Evolutionary conservation across 2,888 invertebrate genomes (phyloP), one percentile per base, ranked within the genome.

Genomic region (Troides oblongomaculatus): DNA sequence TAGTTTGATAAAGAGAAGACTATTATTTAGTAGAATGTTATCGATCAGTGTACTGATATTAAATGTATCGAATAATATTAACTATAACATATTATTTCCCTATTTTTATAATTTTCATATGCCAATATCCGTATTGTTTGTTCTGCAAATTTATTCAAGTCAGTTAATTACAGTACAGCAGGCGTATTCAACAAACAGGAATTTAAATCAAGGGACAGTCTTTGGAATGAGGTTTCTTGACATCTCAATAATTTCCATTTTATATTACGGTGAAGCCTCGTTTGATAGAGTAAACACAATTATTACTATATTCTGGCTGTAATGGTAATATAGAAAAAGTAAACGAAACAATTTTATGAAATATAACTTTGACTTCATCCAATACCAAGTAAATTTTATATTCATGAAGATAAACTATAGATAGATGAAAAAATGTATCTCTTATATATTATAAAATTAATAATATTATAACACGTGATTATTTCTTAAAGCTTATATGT

Each of bases 181-280:
- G n/a, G 21, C 65, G 43, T 58, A 57, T 65, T 65, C 25, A 65
- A 46, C 58, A 65, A 59, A 65, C 65, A 65, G 46, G 58, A 65
- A 65, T 65, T 65, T 65, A 65, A 56, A 65, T 64, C 65, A 65
- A 65, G 58, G 65, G 65, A 65, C 43, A 43, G 58, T 65, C 39
- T 65, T 58, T 14, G 64, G 58, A 43, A 56, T 43, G 64, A 65
- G 65, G 65, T 58, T 46, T 58, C 57, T 65, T 65, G 65, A 65
- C 65, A 65, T 58, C 25, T 43, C 57, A 58, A 65, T 65, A 65
- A 64, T 64, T 57, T 64, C 65, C 65, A 65, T 65, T 39, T 65
- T 65, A 65, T 65, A 58, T 65, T 65, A 65, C 43, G 58, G 58
- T 25, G 25, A 59, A 65, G 58, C 18, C 57, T 65, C 58, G 46